These are phyloP conservation scores for Orius laevigatus DNA, from an alignment of 1,140 invertebrate genomes.

Conservation along the genomic window DNA sequence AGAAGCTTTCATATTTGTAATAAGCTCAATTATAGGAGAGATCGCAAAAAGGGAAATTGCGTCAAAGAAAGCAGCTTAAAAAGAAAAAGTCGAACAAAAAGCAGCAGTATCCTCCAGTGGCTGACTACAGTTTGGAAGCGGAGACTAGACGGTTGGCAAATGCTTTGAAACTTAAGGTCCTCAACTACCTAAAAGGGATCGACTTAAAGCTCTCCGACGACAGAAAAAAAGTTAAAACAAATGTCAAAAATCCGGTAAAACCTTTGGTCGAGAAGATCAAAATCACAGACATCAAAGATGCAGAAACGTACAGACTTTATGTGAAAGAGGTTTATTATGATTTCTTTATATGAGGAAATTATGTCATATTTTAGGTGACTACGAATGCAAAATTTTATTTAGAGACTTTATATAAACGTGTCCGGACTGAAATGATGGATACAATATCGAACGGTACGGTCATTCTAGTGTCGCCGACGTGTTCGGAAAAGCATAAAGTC, in stretches of 20 bases:
- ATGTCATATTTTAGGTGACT: too few relatives aligned
- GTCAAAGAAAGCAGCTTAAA: too few relatives aligned
- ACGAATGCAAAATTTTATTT: too few relatives aligned
- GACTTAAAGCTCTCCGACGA: background rate
- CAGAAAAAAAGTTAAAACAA: too few relatives aligned
- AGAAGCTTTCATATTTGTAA: too few relatives aligned
- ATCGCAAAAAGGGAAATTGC: too few relatives aligned
- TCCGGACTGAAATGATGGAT: conserved; percentile 7
- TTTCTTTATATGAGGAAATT: background rate
- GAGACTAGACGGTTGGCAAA: too few relatives aligned
- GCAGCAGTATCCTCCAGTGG: too few relatives aligned
- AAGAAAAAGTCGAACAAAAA: too few relatives aligned
- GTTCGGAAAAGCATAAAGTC: background rate
- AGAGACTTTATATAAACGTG: background rate
- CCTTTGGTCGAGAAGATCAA: conserved; percentile 3
- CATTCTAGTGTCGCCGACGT: background rate
- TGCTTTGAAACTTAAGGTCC: background rate
- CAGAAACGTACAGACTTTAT: conserved; percentile 5
- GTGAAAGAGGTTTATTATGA: conserved; percentile 6
- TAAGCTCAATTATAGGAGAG: too few relatives aligned
- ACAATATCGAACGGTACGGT: background rate
- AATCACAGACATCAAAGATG: background rate
- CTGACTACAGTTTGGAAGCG: too few relatives aligned
- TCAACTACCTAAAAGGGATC: conserved; percentile 6
- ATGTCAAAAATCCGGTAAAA: background rate